A percentile compares a stretch with the other conserved stretches of the same genome.
These are phyloP conservation scores for Geococcyx californianus DNA, from an alignment of 2,113 vertebrate genomes.

Conservation along the genomic window DNA sequence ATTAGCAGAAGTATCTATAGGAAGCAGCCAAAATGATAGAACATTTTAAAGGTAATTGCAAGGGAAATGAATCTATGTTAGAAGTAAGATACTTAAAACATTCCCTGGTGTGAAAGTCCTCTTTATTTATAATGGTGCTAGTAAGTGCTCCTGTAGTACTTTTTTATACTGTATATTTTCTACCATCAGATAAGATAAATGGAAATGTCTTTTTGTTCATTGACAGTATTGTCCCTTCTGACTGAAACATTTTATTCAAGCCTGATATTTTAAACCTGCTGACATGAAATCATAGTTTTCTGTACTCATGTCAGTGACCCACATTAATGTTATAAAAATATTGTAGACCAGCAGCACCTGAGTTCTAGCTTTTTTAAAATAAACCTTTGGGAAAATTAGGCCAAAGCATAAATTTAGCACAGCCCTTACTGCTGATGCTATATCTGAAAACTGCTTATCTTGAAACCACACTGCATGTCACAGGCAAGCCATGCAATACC, in stretches of 20 bases:
- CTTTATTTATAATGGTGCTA: not conserved
- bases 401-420: constrained; percentile 37
- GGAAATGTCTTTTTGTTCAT: constrained; percentile 33
- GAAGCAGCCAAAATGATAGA: not conserved
- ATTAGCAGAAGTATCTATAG: not conserved
- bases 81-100: constrained; percentile 14
- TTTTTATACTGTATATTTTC: not conserved
- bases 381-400: constrained; percentile 26
- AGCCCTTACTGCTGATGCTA: not conserved
- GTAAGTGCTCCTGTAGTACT: constrained; percentile 1
- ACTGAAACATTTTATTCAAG: constrained; percentile 50
- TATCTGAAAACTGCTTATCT: not conserved
- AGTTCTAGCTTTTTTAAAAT: constrained; percentile 14
- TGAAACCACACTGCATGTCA: not conserved
- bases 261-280: constrained; percentile 42
- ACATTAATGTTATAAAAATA: constrained; percentile 17
- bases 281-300: constrained; percentile 47
- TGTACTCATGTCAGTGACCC: constrained; percentile 39
- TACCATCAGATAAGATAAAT: constrained; percentile 32
- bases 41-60: constrained; percentile 26
- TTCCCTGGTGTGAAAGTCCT: not conserved
- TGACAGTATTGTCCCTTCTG: constrained; percentile 32
- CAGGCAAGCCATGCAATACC: not conserved
- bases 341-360: constrained; percentile 15
- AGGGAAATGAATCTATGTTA: constrained; percentile 1